Percentiles rank a stretch among this genome's conserved stretches.
Evolutionary conservation across 2,888 invertebrate species (phyloP).

Genomic region (Cheilosia impressa): DNA sequence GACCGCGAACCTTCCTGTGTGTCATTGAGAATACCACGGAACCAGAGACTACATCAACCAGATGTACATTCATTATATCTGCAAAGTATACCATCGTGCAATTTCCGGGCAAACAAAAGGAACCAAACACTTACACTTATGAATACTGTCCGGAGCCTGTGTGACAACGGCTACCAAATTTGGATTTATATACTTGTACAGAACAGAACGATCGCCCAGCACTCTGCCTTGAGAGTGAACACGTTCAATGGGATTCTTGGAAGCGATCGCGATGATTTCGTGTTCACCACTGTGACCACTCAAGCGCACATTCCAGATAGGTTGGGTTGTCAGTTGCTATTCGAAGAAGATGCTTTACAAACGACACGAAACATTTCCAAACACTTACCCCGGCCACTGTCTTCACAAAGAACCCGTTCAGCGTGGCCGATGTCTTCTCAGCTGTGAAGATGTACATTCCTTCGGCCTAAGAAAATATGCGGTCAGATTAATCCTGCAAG

Average conservation of each 20-base stretch:
- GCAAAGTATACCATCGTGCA: slow-evolving; percentile 73
- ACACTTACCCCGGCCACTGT: slow-evolving; percentile 79
- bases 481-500: background rate
- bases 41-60: slow-evolving; percentile 95
- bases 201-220: slow-evolving; percentile 96
- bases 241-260: slow-evolving; percentile 88
- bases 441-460: slow-evolving; percentile 88
- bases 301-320: slow-evolving; percentile 90
- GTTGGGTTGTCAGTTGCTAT: slow-evolving; percentile 86
- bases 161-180: slow-evolving; percentile 95
- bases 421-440: slow-evolving; percentile 85
- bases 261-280: slow-evolving; percentile 86
- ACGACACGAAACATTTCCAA: background rate
- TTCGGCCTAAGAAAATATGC: slow-evolving; percentile 78
- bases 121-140: slow-evolving; percentile 86
- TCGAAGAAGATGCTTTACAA: slow-evolving; percentile 52
- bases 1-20: slow-evolving; percentile 93
- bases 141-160: slow-evolving; percentile 89
- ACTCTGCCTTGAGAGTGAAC: slow-evolving; percentile 98
- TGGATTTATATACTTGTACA: slow-evolving; percentile 99
- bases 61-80: slow-evolving; percentile 92
- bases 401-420: slow-evolving; percentile 86
- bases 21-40: slow-evolving; percentile 92
- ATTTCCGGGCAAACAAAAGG: background rate
- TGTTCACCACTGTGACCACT: slow-evolving; percentile 86